Conservation (phyloP, 2,797 vertebrate species). For the Paedocypris micromegethes region DNA sequence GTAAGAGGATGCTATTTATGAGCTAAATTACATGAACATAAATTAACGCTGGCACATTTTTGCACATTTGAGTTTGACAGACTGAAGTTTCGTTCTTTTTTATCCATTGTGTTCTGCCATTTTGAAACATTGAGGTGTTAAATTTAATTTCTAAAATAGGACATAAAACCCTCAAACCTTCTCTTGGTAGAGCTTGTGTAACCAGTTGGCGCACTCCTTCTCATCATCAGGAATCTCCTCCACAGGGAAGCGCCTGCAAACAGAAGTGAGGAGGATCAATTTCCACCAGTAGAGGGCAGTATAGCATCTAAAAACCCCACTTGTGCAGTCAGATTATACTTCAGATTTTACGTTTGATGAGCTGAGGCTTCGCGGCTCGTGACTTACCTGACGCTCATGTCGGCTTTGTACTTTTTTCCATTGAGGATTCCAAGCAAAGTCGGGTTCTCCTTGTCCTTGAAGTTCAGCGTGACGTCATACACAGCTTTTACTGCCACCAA, state of each 20-base stretch:
- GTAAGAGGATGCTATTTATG: too few species aligned
- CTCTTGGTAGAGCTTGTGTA: conserved; percentile 96
- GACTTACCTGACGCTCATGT: conserved; percentile 87
- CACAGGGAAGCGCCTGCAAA: conserved; percentile 83
- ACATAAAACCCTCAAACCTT: conserved; percentile 71
- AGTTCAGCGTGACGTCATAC: conserved; percentile 96
- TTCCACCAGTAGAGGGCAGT: conserved; percentile 32
- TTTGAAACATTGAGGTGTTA: too few species aligned
- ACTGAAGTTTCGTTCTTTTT: too few species aligned
- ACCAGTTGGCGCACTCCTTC: conserved; percentile 86
- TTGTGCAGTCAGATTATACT: too few species aligned
- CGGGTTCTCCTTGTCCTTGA: conserved; percentile 91
- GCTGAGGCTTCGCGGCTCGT: too few species aligned
- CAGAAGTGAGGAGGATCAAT: not conserved
- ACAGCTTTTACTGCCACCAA: conserved; percentile 79
- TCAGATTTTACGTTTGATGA: not conserved
- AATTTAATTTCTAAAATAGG: too few species aligned
- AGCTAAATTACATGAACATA: too few species aligned
- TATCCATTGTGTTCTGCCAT: too few species aligned
- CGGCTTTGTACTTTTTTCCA: conserved; percentile 92
- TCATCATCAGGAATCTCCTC: conserved; percentile 92
- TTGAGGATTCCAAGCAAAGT: conserved; percentile 91
- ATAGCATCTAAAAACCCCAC: not conserved
- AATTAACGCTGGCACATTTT: too few species aligned
- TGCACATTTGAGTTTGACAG: too few species aligned